phyloP scores from a whole-genome alignment of 2,888 invertebrate species.

The Lapara coniferarum region DNA sequence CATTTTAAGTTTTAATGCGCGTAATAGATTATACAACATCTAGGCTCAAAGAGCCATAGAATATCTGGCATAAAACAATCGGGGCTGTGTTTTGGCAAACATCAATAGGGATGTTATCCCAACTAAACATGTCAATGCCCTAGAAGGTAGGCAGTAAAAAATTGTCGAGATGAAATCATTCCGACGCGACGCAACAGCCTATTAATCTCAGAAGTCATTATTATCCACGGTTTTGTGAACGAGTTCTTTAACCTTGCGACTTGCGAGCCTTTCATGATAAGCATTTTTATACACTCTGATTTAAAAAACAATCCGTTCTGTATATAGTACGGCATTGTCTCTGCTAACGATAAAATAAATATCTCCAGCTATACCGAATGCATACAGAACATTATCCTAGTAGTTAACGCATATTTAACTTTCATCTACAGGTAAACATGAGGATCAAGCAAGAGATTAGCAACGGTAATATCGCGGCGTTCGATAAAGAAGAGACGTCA shows the following conservation, averaged over 20 bases:
- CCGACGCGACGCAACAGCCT: not conserved
- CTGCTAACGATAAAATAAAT: no score
- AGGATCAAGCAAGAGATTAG: constrained; percentile 63
- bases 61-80: not conserved
- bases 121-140: not conserved
- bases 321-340: no score
- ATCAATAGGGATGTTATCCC: not conserved
- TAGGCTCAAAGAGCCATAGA: no score
- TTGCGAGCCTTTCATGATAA: no score
- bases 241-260: no score
- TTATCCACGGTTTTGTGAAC: not conserved
- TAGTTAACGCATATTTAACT: constrained; percentile 23
- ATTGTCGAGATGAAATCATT: not conserved
- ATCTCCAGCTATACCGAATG: no score
- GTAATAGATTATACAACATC: no score
- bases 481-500: constrained; percentile 48
- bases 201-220: not conserved
- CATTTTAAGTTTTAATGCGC: no score
- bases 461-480: constrained; percentile 66
- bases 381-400: not conserved
- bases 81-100: not conserved
- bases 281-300: not conserved
- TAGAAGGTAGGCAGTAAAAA: not conserved
- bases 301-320: no score
- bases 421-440: constrained; percentile 69